These are phyloP conservation scores for Paradisaea rubra DNA, from an alignment of 2,113 vertebrate species.

Conservation along the genomic window DNA sequence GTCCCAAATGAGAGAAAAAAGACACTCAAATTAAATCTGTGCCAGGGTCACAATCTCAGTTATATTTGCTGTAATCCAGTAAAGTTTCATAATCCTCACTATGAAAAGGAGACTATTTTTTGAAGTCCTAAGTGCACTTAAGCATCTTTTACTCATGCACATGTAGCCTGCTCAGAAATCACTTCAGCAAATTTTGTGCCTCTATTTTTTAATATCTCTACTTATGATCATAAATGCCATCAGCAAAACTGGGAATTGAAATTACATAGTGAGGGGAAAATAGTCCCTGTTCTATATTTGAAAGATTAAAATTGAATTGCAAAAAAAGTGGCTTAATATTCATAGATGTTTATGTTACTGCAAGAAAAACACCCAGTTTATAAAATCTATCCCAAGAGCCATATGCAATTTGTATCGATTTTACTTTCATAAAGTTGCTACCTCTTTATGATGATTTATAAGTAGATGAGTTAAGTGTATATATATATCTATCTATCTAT, in stretches of 20 bases:
- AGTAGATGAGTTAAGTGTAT: not conserved
- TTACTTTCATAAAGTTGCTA: conserved; percentile 28
- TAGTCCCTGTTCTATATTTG: not conserved
- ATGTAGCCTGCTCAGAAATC: not conserved
- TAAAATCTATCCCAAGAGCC: conserved; percentile 4
- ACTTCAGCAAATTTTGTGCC: not conserved
- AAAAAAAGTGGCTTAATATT: conserved; percentile 16
- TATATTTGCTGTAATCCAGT: not conserved
- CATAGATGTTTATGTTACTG: not conserved
- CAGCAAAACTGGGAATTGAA: not conserved
- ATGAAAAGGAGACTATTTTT: not conserved
- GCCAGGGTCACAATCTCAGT: not conserved
- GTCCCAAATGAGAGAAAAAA: not conserved
- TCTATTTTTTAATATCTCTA: not conserved
- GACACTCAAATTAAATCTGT: not conserved
- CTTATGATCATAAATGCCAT: not conserved
- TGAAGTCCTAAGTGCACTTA: not conserved
- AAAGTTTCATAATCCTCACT: not conserved
- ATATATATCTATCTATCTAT: not conserved
- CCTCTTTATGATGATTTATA: conserved; percentile 26
- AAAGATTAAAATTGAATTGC: not conserved
- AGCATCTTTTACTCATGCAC: not conserved
- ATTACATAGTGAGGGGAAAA: not conserved
- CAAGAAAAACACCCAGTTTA: not conserved
- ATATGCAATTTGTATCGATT: conserved; percentile 38